These are phyloP conservation scores for Taenaris catops DNA, from an alignment of 2,888 invertebrate species.

Conservation along the genomic window DNA sequence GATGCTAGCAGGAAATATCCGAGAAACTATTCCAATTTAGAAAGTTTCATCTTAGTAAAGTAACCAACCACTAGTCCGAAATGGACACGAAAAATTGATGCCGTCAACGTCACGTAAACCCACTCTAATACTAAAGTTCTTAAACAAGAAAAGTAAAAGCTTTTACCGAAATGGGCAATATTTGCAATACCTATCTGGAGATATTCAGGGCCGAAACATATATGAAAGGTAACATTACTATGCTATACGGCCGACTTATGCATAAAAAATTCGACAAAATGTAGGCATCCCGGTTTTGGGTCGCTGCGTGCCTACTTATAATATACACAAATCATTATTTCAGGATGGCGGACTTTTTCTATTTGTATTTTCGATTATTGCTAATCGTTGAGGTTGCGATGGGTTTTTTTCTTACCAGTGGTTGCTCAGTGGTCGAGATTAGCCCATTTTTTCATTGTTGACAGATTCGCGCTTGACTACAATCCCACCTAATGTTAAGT, in stretches of 20 bases:
- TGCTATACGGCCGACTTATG: conserved; percentile 24
- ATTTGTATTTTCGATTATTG: conserved; percentile 1
- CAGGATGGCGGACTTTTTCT: not conserved
- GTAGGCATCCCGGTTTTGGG: conserved; percentile 38
- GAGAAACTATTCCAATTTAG: conserved; percentile 72
- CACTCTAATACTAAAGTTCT: conserved; percentile 6
- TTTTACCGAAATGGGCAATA: conserved; percentile 5
- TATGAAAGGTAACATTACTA: conserved; percentile 10
- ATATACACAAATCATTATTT: conserved; percentile 39
- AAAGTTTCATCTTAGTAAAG: conserved; percentile 63
- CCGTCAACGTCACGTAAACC: conserved; percentile 19
- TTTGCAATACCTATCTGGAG: conserved; percentile 2
- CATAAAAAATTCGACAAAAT: conserved; percentile 42
- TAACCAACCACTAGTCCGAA: conserved; percentile 50
- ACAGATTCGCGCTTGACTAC: too few relatives aligned
- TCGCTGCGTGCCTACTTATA: conserved; percentile 23
- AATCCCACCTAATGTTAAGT: too few relatives aligned
- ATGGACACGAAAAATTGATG: conserved; percentile 47
- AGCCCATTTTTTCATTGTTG: too few relatives aligned
- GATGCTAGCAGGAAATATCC: conserved; percentile 62
- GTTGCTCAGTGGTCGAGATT: too few relatives aligned
- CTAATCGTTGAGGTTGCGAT: too few relatives aligned
- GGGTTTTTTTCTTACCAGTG: too few relatives aligned
- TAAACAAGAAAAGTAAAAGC: conserved; percentile 14
- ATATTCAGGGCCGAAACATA: conserved; percentile 10